Base-by-base conservation (phyloP, 2,888 invertebrate genomes). In the Mesochorus sp. region DNA sequence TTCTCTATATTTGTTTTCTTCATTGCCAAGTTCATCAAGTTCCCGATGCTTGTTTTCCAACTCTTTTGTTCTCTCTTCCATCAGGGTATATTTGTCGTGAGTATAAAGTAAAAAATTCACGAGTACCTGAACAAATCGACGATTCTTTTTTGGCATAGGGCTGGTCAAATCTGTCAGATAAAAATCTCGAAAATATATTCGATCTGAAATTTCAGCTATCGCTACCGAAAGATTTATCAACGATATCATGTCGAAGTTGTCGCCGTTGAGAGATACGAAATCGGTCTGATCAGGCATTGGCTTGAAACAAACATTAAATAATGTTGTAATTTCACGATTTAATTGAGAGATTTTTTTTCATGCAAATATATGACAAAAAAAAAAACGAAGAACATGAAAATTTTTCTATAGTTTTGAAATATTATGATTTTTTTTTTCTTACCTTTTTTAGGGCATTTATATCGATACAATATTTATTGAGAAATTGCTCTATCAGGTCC, bases 81-180 rank as follows among this genome's bases (percentile, higher is more conserved):
- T 82, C 3, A 78, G 75, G 0, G 21, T 31, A 1, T 78, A 44
- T 57, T 84, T 85, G 1, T 74, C 81, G 6, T 39, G 71, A 0
- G 76, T 51, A 5, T 87, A 88, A 0, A 88, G 47, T 39, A 85
- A 59, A 77, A 88, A 88, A 62, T 88, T 88, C 0, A 81, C 67
- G 1, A 89, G 67, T 4, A 84, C 82, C 47, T 85, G 84, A 2
- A 80, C 82, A 19, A 80, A 62, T 57, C 75, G 86, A 5, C 83
- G 82, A 17, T 85, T 68, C 70, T 83, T 86, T 67, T 85, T 88
- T 5, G 88, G 86, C 14, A 80, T 78, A 31, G 87, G 85, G 62
- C 74, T 84, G 24, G 81, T 85, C 6, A 88, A 83, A 44, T 88
- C 88, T 0, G 80, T 84, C 8, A 88, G 68, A 42, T 55, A 62